Evolutionary conservation across 2,113 vertebrate genomes (phyloP).

Genomic region (Nesogale talazaci): DNA sequence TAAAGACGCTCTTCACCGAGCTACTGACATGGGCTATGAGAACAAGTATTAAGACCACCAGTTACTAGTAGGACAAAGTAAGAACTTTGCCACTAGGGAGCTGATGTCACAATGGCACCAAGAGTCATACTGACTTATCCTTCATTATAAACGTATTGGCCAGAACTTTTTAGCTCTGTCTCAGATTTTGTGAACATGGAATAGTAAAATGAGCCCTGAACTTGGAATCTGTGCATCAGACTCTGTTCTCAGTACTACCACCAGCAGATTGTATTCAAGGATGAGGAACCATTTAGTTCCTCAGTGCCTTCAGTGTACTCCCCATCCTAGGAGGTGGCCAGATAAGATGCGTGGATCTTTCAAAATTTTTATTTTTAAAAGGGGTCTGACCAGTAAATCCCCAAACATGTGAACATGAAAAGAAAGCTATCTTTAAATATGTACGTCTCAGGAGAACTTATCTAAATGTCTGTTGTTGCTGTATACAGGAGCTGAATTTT

Average conservation of each 20-base stretch:
- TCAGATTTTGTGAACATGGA: not conserved
- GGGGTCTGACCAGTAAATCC: not conserved
- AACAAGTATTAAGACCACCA: not conserved
- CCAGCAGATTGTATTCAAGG: not conserved
- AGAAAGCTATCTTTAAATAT: not conserved
- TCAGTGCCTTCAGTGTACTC: not conserved
- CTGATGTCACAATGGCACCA: slow-evolving; percentile 45
- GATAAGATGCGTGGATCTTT: not conserved
- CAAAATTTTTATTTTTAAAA: not conserved
- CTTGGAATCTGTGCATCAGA: not conserved
- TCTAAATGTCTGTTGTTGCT: not conserved
- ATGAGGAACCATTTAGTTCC: not conserved
- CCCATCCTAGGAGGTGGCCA: not conserved
- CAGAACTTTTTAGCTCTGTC: not conserved
- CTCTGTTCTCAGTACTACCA: not conserved
- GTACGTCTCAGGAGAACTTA: not conserved
- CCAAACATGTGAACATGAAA: not conserved
- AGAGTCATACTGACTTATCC: not conserved
- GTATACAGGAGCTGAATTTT: not conserved
- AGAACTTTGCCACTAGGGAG: not conserved
- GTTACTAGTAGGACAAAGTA: not conserved
- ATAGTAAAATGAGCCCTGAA: not conserved
- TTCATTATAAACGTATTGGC: slow-evolving; percentile 4
- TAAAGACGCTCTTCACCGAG: not conserved
- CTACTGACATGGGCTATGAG: not conserved